Evolutionary conservation across 1,140 invertebrate genomes (phyloP).

Genomic region (Anoplolepis gracilipes): DNA sequence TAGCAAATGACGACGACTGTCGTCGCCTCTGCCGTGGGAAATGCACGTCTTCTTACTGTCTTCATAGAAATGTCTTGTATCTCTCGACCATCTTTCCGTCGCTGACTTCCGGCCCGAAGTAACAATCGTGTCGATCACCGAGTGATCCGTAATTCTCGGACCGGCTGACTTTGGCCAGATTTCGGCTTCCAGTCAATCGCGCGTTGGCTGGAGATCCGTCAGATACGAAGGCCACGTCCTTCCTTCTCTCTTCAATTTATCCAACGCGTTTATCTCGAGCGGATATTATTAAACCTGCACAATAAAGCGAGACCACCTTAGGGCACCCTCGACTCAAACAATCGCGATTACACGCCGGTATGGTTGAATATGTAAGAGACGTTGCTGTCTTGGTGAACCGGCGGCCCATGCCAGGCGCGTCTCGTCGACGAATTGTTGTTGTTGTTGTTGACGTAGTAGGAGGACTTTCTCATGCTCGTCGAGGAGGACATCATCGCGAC

Average conservation of each 20-base stretch:
- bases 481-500: conserved; percentile 93
- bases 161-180: conserved; percentile 61
- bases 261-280: background rate
- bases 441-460: conserved; percentile 91
- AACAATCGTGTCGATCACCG: conserved; percentile 72
- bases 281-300: conserved; percentile 44
- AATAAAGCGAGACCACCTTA: background rate
- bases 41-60: background rate
- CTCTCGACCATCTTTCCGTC: background rate
- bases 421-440: conserved; percentile 84
- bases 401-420: conserved; percentile 87
- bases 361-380: conserved; percentile 92
- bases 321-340: background rate
- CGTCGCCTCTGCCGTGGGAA: background rate
- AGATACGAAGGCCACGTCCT: conserved; percentile 22
- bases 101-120: conserved; percentile 72
- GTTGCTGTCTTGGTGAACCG: conserved; percentile 89
- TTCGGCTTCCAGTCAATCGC: conserved; percentile 34
- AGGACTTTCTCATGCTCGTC: conserved; percentile 93
- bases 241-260: conserved; percentile 6
- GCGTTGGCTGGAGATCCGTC: background rate
- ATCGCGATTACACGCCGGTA: conserved; percentile 85
- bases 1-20: background rate
- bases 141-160: conserved; percentile 73
- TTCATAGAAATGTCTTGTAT: too few species aligned